Evolutionary conservation across 2,888 invertebrate genomes (phyloP).

Genomic region (Leptopilina myrica): DNA sequence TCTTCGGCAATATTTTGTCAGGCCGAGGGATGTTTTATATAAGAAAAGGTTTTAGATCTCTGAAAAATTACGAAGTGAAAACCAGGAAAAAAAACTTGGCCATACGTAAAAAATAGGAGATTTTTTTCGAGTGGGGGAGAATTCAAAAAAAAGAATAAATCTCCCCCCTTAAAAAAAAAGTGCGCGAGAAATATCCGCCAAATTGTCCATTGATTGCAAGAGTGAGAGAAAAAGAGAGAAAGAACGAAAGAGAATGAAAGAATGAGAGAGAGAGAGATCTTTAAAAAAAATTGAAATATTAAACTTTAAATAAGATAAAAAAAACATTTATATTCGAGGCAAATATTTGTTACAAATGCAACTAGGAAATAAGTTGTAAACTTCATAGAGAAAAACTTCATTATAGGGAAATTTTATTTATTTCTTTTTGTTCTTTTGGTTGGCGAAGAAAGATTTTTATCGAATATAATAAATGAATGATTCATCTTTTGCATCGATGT

Average conservation of each 20-base stretch:
- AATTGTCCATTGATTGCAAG: conserved; percentile 63
- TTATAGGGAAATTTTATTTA: conserved; percentile 10
- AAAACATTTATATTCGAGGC: conserved; percentile 74
- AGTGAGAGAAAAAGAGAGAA: conserved; percentile 39
- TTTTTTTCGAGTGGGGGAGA: conserved; percentile 40
- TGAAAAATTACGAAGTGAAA: conserved; percentile 65
- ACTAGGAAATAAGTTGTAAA: conserved; percentile 70
- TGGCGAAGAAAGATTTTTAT: conserved; percentile 16
- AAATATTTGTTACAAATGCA: conserved; percentile 74
- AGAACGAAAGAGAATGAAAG: conserved; percentile 46
- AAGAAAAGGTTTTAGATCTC: conserved; percentile 72
- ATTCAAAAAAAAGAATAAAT: conserved; percentile 11
- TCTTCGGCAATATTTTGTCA: conserved; percentile 75
- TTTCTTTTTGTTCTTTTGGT: conserved; percentile 1
- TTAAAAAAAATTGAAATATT: conserved; percentile 49
- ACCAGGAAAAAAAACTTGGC: conserved; percentile 69
- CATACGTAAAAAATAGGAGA: conserved; percentile 66
- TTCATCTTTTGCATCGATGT: conserved; percentile 25
- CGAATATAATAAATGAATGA: not conserved
- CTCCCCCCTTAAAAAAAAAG: conserved; percentile 46
- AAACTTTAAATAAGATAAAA: conserved; percentile 50
- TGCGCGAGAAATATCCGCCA: conserved; percentile 61
- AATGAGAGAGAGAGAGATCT: conserved; percentile 47
- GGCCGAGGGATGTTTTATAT: conserved; percentile 74
- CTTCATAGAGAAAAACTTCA: conserved; percentile 51